Evolutionary conservation across 2,888 invertebrate genomes (phyloP).

Genomic region (Eudasyphora cyanicolor): DNA sequence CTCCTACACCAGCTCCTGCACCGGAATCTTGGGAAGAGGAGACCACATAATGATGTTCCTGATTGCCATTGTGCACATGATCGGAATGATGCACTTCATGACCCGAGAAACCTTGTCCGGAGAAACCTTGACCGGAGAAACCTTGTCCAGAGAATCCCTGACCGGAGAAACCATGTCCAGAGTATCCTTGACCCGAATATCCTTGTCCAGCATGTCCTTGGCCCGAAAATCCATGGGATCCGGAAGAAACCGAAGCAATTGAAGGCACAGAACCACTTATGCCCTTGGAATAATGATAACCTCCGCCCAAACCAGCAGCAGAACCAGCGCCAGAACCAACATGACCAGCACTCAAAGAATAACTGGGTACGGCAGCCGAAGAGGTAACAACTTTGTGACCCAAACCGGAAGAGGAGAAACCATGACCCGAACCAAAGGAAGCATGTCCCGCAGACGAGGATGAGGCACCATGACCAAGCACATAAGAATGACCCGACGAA

Average conservation of each 20-base stretch:
- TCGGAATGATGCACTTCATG: conserved; percentile 29
- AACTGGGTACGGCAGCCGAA: conserved; percentile 41
- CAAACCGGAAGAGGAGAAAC: conserved; percentile 48
- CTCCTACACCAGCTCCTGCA: background rate
- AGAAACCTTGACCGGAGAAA: background rate
- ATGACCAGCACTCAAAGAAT: conserved; percentile 33
- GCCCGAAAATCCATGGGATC: background rate
- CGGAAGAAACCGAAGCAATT: conserved; percentile 9
- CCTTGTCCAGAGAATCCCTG: background rate
- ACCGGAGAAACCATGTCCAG: background rate
- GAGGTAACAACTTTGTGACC: conserved; percentile 27
- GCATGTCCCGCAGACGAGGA: background rate
- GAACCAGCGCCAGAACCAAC: conserved; percentile 25
- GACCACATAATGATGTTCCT: conserved; percentile 52
- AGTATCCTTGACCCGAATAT: background rate
- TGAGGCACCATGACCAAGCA: conserved; percentile 35
- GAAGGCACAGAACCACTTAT: background rate
- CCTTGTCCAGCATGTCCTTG: background rate
- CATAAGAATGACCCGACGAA: conserved; percentile 21
- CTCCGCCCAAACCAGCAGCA: background rate
- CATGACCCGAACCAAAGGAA: conserved; percentile 37
- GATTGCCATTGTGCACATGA: conserved; percentile 55
- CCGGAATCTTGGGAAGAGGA: background rate
- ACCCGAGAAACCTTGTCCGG: conserved; percentile 17
- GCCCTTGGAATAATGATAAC: conserved; percentile 50